Evolutionary conservation across 2,888 invertebrate species (phyloP), one percentile per base, ranked within the genome.

Genomic region (Tineola bisselliella): DNA sequence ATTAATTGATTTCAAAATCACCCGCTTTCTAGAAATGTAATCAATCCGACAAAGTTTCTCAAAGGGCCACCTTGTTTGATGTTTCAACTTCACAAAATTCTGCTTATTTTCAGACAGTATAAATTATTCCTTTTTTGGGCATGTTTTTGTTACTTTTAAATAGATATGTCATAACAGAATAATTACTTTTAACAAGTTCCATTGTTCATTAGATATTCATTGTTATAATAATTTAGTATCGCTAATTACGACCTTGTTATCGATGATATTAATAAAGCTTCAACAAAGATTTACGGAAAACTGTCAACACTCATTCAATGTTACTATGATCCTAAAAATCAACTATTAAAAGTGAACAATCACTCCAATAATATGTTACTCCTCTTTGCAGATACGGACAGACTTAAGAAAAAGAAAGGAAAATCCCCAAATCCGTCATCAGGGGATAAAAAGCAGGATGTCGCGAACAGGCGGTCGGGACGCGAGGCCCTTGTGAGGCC

Each of bases 401-500:
- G 5, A 13, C 13, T 33, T n/a, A 19, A 30, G 30, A 58, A 33
- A 13, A 8, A n/a, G 15, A 58, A 33, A 58, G 31, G 25, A 58
- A 19, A 58, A 58, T 33, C 15, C 15, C 19, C 58, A 11, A 31
- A 58, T 19, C 58, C 17, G 33, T 58, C 58, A 33, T 58, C 58
- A 33, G 58, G 15, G 13, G 58, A 58, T 11, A 33, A 58, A 33
- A 56, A 18, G 19, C 58, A 33, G n/a, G 60, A 60, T 60, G 60
- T 17, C 44, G 44, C 60, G 17, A 5, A 56, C n/a, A 48, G 15
- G n/a, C 19, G 25, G 25, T 6, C 56, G 44, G 59, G 18, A 15
- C 25, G 13, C 30, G 30, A 15, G 82, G 73, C 84, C 83, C 75
- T 69, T 73, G 64, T 84, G 75, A 83, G 83, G 81, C 81, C 79